Base-by-base conservation (phyloP, 2,113 vertebrate genomes). In the Stercorarius parasiticus region DNA sequence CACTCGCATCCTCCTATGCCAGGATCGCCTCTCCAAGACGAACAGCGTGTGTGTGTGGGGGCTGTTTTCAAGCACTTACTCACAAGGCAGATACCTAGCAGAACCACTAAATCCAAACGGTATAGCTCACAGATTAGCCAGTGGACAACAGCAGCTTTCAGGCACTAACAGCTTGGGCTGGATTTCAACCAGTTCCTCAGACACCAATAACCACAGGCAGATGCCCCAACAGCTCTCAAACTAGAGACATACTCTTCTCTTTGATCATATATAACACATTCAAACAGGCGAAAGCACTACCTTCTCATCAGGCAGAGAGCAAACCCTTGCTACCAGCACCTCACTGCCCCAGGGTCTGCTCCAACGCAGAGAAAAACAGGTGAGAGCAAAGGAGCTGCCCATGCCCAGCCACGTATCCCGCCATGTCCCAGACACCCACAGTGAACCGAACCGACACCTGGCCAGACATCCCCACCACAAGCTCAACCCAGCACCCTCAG, bases 91-190 rank as follows among this genome's bases (percentile, higher is more conserved):
- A 42, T 13, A 79, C 65, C 69, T 8, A 64, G 81, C 36, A 81
- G 50, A 92, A 73, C 50, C 91, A 94, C 59, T 71, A 67, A 74
- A 88, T 38, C 61, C 43, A 88, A 76, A 62, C 0, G 17, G n/a
- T 26, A 45, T 0, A 86, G 50, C 21, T 78, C 45, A 82, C 0
- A 0, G 50, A 79, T 43, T 18, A 88, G n/a, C 26, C 52, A 64
- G 26, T 3, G 40, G 81, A 96, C 81, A 93, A 71, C 22, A 91
- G 89, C 64, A 85, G 82, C 72, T 88, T 92, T 86, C 86, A 96
- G 71, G 36, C 45, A 67, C 56, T 66, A 66, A 45, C 38, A 81
- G 69, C 49, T 55, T 26, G 36, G 50, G 45, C 50, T 67, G 45
- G n/a, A 66, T 45, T 91, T 86, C 83, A 91, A 71, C 42, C 36